Percentiles rank a stretch among this genome's conserved stretches.
Conservation (phyloP, 2,888 invertebrate genomes). For the Fragum whitleyi region DNA sequence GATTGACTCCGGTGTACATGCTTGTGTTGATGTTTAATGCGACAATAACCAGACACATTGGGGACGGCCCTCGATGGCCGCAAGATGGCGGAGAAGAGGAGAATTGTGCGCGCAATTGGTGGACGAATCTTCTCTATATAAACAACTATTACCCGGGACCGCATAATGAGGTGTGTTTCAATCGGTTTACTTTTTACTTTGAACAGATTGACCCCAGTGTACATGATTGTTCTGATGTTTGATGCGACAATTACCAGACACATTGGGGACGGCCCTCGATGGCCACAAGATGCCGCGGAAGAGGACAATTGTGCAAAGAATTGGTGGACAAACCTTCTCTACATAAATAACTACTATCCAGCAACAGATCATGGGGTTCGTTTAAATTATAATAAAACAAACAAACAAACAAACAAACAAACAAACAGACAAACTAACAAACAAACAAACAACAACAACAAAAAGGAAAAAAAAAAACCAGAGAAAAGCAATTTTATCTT, state of each 20-base stretch:
- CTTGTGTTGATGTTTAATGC: constrained; percentile 39
- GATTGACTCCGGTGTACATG: constrained; percentile 50
- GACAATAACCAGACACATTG: constrained; percentile 21
- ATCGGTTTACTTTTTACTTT: too few species aligned
- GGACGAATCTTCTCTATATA: constrained; percentile 70
- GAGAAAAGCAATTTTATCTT: not conserved
- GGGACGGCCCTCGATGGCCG: constrained; percentile 26
- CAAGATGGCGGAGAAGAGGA: constrained; percentile 2
- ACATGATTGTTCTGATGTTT: constrained; percentile 47
- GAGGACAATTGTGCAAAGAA: constrained; percentile 58
- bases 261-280: constrained; percentile 31
- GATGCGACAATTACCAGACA: constrained; percentile 33
- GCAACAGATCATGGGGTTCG: constrained; percentile 28
- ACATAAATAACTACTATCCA: constrained; percentile 69
- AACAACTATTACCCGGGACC: constrained; percentile 66
- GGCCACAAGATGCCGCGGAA: constrained; percentile 1
- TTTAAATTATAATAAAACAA: not conserved
- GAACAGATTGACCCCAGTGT: constrained; percentile 49
- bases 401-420: too few species aligned
- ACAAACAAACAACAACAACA: too few species aligned
- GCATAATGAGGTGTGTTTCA: constrained; percentile 7
- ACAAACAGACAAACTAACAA: too few species aligned
- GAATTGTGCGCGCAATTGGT: constrained; percentile 70
- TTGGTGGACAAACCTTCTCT: constrained; percentile 74
- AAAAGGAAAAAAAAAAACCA: not conserved